A percentile compares a stretch with the other conserved stretches of the same genome.
Conservation (phyloP, 1,140 invertebrate genomes). For the Vanessa atalanta region DNA sequence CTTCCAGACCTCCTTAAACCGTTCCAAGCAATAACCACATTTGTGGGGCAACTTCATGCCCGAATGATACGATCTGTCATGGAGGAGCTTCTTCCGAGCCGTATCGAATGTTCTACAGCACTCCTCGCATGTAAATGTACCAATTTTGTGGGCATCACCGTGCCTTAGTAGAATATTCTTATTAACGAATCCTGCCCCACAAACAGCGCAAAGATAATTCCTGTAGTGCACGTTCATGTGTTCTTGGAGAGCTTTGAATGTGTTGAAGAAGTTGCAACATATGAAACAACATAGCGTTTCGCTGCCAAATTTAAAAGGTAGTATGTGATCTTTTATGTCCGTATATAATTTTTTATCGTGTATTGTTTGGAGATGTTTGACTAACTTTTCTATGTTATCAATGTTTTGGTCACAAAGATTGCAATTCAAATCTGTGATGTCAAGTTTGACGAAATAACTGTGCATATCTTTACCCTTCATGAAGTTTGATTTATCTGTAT, state of each 20-base stretch:
- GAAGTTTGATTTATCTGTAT: conserved; percentile 39
- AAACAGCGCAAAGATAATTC: conserved; percentile 54
- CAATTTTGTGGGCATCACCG: conserved; percentile 50
- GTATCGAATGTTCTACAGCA: conserved; percentile 48
- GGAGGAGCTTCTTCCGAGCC: conserved; percentile 44
- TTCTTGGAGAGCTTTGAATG: conserved; percentile 51
- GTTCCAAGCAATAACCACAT: conserved; percentile 51
- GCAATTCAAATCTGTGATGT: conserved; percentile 58
- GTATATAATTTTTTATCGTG: conserved; percentile 47
- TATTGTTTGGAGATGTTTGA: conserved; percentile 44
- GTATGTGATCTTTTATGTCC: conserved; percentile 52
- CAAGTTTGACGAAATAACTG: conserved; percentile 56
- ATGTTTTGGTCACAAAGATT: conserved; percentile 45
- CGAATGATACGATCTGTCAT: conserved; percentile 41
- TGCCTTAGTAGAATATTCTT: conserved; percentile 53
- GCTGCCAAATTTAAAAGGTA: conserved; percentile 55
- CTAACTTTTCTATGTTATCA: conserved; percentile 37
- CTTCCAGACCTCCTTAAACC: conserved; percentile 54
- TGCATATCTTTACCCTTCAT: conserved; percentile 56
- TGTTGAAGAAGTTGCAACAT: conserved; percentile 52
- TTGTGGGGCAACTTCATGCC: conserved; percentile 46
- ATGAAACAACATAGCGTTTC: conserved; percentile 46
- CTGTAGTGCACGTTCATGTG: conserved; percentile 59
- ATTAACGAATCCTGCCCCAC: conserved; percentile 62
- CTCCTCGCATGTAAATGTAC: conserved; percentile 39